These are phyloP conservation scores for Yponomeuta malinellus DNA, from an alignment of 2,888 invertebrate genomes.

Conservation along the genomic window DNA sequence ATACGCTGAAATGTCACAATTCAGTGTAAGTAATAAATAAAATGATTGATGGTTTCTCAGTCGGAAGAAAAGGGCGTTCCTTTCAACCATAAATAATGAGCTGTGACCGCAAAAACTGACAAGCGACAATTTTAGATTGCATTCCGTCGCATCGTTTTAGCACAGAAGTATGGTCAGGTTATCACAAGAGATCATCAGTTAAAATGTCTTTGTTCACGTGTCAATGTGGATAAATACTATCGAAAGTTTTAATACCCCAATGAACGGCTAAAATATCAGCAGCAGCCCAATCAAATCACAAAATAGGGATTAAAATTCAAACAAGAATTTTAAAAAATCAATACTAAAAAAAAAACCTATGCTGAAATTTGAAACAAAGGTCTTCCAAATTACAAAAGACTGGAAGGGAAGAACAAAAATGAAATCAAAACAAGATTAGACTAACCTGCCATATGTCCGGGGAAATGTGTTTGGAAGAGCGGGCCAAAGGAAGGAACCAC, in stretches of 20 bases:
- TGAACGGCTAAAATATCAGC: no score
- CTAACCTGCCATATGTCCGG: conserved; percentile 63
- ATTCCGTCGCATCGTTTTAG: neutral
- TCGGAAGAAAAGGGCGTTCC: neutral
- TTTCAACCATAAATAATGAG: conserved; percentile 18
- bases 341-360: neutral
- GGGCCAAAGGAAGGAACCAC: conserved; percentile 79
- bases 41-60: conserved; percentile 24
- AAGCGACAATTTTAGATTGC: conserved; percentile 6
- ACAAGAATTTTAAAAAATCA: no score
- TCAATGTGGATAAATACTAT: no score
- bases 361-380: neutral
- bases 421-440: neutral
- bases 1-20: neutral
- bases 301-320: no score
- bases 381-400: neutral
- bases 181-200: neutral
- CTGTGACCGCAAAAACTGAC: conserved; percentile 14
- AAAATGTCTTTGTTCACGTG: neutral
- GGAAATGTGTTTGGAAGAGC: conserved; percentile 81
- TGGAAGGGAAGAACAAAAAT: neutral
- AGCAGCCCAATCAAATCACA: no score
- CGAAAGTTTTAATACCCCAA: no score
- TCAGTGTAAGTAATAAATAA: conserved; percentile 21
- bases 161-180: neutral